Conservation (phyloP, 1,140 invertebrate species). For the Brachionus calyciflorus region DNA sequence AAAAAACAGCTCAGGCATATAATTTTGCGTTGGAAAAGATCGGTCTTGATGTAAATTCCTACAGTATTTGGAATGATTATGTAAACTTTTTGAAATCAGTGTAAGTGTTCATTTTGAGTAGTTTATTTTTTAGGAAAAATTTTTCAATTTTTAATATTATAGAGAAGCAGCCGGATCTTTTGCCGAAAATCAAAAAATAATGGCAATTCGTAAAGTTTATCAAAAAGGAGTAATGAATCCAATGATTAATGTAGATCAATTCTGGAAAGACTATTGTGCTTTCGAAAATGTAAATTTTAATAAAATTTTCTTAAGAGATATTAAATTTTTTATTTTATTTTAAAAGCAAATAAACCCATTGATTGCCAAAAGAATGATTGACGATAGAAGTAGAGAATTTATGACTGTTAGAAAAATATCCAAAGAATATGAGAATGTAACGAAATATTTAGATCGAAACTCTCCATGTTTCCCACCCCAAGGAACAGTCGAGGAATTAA, state of each 20-base stretch:
- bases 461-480: slow-evolving; percentile 70
- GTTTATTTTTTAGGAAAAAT: slow-evolving; percentile 17
- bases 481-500: slow-evolving; percentile 71
- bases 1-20: slow-evolving; percentile 99
- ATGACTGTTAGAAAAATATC: slow-evolving; percentile 95
- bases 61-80: slow-evolving; percentile 95
- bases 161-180: slow-evolving; percentile 92
- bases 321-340: neutral
- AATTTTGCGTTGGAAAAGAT: slow-evolving; percentile 99
- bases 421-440: slow-evolving; percentile 91
- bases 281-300: slow-evolving; percentile 41
- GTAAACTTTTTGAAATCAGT: slow-evolving; percentile 94
- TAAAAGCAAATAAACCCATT: slow-evolving; percentile 77
- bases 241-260: slow-evolving; percentile 90
- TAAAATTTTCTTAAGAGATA: neutral
- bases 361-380: slow-evolving; percentile 89
- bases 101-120: slow-evolving; percentile 56
- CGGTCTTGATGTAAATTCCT: slow-evolving; percentile 93
- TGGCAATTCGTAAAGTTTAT: slow-evolving; percentile 91
- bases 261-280: slow-evolving; percentile 85
- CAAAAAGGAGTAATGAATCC: slow-evolving; percentile 91
- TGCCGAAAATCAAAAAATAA: slow-evolving; percentile 98
- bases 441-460: slow-evolving; percentile 87
- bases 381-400: slow-evolving; percentile 85
- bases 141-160: too few relatives aligned